Evolutionary conservation across 2,888 invertebrate species (phyloP).

Genomic region (Pristionchus japonicus): DNA sequence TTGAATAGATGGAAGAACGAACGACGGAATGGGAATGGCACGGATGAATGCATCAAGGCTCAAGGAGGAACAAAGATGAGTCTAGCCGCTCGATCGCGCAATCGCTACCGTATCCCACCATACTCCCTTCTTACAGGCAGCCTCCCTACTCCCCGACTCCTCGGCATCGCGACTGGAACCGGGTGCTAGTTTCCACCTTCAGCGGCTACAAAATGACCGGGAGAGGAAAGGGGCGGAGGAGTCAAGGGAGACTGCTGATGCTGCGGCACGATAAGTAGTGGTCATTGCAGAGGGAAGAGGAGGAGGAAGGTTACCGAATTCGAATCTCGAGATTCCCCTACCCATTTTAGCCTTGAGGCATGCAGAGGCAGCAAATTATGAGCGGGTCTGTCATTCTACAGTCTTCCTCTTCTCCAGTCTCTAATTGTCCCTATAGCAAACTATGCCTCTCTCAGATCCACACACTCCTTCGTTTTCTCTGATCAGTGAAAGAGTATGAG

Average conservation of each 20-base stretch:
- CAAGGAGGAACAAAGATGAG: neutral
- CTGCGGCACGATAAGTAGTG: conserved; percentile 28
- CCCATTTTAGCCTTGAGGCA: neutral
- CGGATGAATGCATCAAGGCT: neutral
- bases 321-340: neutral
- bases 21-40: neutral
- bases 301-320: neutral
- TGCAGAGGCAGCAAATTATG: conserved; percentile 1
- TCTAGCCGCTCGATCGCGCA: neutral
- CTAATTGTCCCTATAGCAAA: conserved; percentile 12
- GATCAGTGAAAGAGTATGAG: too few species aligned
- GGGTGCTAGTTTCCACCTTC: neutral
- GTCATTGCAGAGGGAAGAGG: neutral
- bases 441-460: too few species aligned
- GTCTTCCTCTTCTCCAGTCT: neutral
- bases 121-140: neutral
- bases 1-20: neutral
- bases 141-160: neutral
- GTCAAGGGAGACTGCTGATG: neutral
- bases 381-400: neutral
- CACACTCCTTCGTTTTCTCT: too few species aligned
- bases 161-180: neutral
- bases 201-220: neutral
- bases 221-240: neutral
- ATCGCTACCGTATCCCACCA: neutral